Evolutionary conservation across 2,797 vertebrate species (phyloP).

Genomic region (Mormyrops attenuatus): DNA sequence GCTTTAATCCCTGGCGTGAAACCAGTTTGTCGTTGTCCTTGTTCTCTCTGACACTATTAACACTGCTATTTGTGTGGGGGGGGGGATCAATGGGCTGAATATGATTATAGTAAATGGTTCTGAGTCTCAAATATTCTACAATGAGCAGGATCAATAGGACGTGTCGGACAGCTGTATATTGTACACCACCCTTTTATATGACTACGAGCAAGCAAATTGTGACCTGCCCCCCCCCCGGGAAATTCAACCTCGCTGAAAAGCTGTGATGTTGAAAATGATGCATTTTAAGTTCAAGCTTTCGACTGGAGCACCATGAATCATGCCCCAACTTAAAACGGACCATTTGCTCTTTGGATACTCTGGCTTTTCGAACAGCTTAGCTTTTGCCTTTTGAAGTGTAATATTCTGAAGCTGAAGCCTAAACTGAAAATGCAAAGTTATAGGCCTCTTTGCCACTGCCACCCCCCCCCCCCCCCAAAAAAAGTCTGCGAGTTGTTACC

Average conservation of each 20-base stretch:
- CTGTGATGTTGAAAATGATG: not conserved
- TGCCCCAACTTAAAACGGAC: not conserved
- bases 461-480: not conserved
- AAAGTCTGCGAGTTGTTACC: not conserved
- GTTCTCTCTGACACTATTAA: slow-evolving; percentile 9
- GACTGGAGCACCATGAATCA: not conserved
- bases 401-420: slow-evolving; percentile 8
- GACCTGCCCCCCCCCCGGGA: not conserved
- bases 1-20: slow-evolving; percentile 7
- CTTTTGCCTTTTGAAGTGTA: not conserved
- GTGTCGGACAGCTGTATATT: not conserved
- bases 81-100: not conserved
- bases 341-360: not conserved
- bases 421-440: not conserved
- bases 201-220: not conserved
- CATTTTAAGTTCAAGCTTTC: not conserved
- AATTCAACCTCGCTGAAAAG: not conserved
- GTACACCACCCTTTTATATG: not conserved
- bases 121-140: not conserved
- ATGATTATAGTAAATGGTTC: not conserved
- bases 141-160: not conserved
- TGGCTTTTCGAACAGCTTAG: not conserved
- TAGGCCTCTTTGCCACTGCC: not conserved
- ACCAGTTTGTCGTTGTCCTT: not conserved
- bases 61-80: not conserved